Conservation (phyloP, 2,888 invertebrate species). For the Oeneis ivallda region DNA sequence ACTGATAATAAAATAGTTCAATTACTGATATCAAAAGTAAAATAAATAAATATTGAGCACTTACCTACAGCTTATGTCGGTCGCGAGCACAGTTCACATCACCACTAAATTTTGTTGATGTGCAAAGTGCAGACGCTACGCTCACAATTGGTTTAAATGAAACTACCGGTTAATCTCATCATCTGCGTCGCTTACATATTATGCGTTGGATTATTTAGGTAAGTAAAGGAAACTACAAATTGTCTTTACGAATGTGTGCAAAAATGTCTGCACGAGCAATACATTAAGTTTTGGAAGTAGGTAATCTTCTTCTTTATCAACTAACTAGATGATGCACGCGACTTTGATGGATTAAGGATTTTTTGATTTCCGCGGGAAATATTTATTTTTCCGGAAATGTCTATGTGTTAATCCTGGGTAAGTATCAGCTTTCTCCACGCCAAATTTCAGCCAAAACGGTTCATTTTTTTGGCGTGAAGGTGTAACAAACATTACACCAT, state of each 20-base stretch:
- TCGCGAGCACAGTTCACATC: not conserved
- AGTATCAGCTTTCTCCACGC: no score
- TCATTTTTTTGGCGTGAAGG: no score
- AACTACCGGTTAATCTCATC: conserved; percentile 23
- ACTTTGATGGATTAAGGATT: no score
- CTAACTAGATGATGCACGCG: no score
- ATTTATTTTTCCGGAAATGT: no score
- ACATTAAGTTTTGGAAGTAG: not conserved
- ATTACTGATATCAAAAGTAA: not conserved
- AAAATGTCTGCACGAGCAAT: conserved; percentile 1
- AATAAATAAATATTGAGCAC: not conserved
- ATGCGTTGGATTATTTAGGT: not conserved
- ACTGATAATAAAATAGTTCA: no score
- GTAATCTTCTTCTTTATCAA: no score
- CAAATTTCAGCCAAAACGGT: no score
- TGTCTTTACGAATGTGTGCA: conserved; percentile 7
- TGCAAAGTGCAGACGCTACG: conserved; percentile 10
- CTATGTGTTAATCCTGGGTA: no score
- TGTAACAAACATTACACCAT: no score
- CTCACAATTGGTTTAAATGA: conserved; percentile 21
- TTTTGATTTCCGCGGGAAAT: no score
- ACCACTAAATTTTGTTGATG: conserved; percentile 10
- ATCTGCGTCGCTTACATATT: conserved; percentile 6
- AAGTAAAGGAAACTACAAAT: conserved; percentile 13
- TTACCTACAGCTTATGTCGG: not conserved